Percentiles rank a stretch among this genome's conserved stretches.
Conservation (phyloP, 2,888 invertebrate species). For the Ditylenchus weischeri region DNA sequence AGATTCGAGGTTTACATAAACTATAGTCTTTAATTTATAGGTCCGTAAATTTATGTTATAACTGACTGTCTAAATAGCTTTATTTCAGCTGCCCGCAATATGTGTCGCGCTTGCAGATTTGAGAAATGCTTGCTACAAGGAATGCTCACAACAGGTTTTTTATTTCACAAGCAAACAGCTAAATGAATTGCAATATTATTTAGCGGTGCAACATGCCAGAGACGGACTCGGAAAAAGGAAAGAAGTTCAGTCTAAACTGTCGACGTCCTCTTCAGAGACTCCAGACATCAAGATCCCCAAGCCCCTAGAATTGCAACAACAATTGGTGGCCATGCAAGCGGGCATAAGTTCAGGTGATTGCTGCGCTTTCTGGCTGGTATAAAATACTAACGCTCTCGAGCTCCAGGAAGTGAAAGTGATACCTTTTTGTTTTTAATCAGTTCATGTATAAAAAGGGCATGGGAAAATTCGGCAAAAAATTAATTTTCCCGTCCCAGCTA, state of each 20-base stretch:
- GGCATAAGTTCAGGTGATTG: too few species aligned
- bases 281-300: constrained; percentile 12
- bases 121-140: constrained; percentile 48
- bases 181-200: neutral
- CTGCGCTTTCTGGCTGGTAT: too few species aligned
- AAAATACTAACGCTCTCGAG: too few species aligned
- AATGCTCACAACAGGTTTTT: constrained; percentile 43
- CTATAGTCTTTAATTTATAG: too few species aligned
- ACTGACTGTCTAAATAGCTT: neutral
- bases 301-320: neutral
- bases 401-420: too few species aligned
- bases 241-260: constrained; percentile 26
- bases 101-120: constrained; percentile 52
- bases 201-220: constrained; percentile 47
- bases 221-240: constrained; percentile 47
- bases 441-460: too few species aligned
- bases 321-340: constrained; percentile 6
- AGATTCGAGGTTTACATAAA: too few species aligned
- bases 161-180: neutral
- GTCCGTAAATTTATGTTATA: too few species aligned
- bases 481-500: too few species aligned
- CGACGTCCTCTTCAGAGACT: constrained; percentile 2
- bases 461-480: too few species aligned
- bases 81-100: constrained; percentile 50
- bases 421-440: too few species aligned